Conservation (phyloP, 1,140 invertebrate species). For the Scaptomyza montana region DNA sequence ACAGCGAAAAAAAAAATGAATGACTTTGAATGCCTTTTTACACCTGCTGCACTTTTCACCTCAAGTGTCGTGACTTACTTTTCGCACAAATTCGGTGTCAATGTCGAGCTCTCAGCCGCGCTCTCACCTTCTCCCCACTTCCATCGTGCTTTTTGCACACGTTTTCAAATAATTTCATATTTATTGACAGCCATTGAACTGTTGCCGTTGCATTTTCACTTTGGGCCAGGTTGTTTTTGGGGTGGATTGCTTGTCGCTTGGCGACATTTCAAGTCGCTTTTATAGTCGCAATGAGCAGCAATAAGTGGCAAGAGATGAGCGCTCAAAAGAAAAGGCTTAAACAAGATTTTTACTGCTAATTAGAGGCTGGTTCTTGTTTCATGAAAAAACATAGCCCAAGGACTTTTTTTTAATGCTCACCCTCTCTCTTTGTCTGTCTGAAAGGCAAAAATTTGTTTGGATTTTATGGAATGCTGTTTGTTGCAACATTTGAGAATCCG, state of each 20-base stretch:
- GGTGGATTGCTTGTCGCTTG: not conserved
- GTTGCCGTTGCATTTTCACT: slow-evolving; percentile 20
- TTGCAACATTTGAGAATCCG: not conserved
- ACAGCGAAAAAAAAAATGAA: not conserved
- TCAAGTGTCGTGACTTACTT: slow-evolving; percentile 59
- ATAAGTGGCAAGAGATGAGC: slow-evolving; percentile 27
- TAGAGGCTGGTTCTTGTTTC: slow-evolving; percentile 13
- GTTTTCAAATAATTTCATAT: slow-evolving; percentile 45
- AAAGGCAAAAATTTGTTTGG: slow-evolving; percentile 3
- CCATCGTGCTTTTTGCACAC: slow-evolving; percentile 12
- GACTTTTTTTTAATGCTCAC: not conserved
- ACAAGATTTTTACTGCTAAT: slow-evolving; percentile 37
- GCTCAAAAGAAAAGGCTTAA: slow-evolving; percentile 5
- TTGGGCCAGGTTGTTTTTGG: not conserved
- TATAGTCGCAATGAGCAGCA: slow-evolving; percentile 5
- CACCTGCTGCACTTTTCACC: slow-evolving; percentile 15
- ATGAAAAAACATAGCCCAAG: not conserved
- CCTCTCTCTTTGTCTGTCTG: not conserved
- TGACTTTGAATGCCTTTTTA: slow-evolving; percentile 10
- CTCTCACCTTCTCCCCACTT: not conserved
- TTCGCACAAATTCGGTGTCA: slow-evolving; percentile 59
- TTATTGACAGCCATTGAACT: slow-evolving; percentile 53
- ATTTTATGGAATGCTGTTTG: not conserved
- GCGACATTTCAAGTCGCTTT: slow-evolving; percentile 23
- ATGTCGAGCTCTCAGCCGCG: slow-evolving; percentile 42